Evolutionary conservation across 1,140 invertebrate species (phyloP), one percentile per base, ranked within the genome.

Genomic region (Cydia pomonella): DNA sequence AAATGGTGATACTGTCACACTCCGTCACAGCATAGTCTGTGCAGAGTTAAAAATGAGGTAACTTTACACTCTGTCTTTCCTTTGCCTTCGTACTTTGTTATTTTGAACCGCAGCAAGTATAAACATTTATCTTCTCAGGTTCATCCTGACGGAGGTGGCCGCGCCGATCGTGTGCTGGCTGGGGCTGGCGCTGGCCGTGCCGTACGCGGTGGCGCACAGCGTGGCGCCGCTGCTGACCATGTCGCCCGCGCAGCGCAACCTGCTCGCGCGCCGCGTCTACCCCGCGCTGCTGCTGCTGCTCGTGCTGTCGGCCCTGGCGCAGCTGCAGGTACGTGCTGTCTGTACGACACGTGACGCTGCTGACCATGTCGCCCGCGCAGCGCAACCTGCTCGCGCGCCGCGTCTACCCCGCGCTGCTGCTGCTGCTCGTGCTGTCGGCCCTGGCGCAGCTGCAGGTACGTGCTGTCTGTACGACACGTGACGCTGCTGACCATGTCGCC

Each of bases 361-460:
- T 62, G 59, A 23, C 18, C 59, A 23, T 62, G 59, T 23, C n/a
- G 38, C 95, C 96, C 63, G 96, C 96, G 77, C 94, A 95, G 63
- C 95, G 96, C 75, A 97, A 97, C 86, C 86, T 97, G 63, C 95
- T 99, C 3, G 95, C 96, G 3, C 94, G 98, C n/a, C 93, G 97
- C 77, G 96, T 99, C 1, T 99, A 99, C 94, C 98, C 99, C 21
- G 96, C 97, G 77, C 93, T 99, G 29, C 90, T 99, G 59, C 90
- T 97, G 25, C 92, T 97, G 13, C 94, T 95, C 62, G 85, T 97
- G 7, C 91, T 97, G 44, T 93, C 95, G 63, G 94, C 95, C 62
- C 94, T 98, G 66, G 94, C 98, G 64, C 94, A 95, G 73, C 95
- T 97, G 86, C 97, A 98, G 93, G 90, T 92, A 72, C 5, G 73